Evolutionary conservation across 2,888 invertebrate genomes (phyloP).

Genomic region (Uropetala carovei): DNA sequence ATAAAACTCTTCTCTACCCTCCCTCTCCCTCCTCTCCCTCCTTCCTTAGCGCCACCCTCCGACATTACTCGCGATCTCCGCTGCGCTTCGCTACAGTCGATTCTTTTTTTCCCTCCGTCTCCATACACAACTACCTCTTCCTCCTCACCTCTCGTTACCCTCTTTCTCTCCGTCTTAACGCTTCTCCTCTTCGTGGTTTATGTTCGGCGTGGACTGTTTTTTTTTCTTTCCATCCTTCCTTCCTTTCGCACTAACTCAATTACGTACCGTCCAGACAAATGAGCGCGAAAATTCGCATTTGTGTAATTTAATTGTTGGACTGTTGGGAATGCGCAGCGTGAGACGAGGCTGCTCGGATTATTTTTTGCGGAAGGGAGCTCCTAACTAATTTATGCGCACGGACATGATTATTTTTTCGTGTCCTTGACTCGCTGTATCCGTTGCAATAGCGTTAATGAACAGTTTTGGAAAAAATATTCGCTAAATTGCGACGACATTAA

Average conservation of each 20-base stretch:
- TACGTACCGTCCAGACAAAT: conserved; percentile 19
- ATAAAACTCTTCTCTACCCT: too few relatives aligned
- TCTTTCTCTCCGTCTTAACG: neutral
- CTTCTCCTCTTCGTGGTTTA: neutral
- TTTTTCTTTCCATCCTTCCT: too few relatives aligned
- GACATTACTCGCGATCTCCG: too few relatives aligned
- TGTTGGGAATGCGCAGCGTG: neutral
- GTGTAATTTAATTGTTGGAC: conserved; percentile 18
- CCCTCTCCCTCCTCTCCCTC: too few relatives aligned
- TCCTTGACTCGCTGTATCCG: too few relatives aligned
- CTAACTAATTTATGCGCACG: too few relatives aligned
- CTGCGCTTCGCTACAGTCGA: neutral
- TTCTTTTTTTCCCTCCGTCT: neutral
- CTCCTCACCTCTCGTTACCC: neutral
- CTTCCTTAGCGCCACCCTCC: too few relatives aligned
- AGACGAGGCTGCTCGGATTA: neutral
- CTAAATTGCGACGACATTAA: too few relatives aligned
- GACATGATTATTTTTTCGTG: too few relatives aligned
- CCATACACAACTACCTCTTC: neutral
- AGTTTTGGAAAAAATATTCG: too few relatives aligned
- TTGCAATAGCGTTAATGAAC: too few relatives aligned
- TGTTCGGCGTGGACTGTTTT: neutral
- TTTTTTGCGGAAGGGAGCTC: neutral
- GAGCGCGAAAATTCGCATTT: conserved; percentile 10
- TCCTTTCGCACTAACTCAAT: conserved; percentile 33